Conservation (phyloP, 2,113 vertebrate species). For the Gasterosteus aculeatus region DNA sequence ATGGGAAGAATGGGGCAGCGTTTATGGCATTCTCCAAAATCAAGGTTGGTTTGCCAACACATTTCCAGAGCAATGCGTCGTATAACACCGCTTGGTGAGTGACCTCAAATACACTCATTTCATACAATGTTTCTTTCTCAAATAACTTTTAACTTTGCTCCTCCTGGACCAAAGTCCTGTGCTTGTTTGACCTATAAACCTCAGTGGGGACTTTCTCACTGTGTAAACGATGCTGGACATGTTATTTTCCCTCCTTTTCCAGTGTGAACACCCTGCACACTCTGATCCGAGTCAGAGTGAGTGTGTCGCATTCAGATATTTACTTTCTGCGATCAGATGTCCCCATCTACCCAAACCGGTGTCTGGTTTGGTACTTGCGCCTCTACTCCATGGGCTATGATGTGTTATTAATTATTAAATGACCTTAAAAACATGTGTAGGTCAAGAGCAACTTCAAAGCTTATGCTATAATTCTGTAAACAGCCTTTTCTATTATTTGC, state of each 20-base stretch:
- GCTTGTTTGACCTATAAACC: no score
- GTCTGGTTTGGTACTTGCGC: not conserved
- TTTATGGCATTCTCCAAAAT: not conserved
- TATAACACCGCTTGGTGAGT: not conserved
- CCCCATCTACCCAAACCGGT: not conserved
- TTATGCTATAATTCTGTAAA: not conserved
- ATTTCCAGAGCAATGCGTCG: not conserved
- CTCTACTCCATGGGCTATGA: not conserved
- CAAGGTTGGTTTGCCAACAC: not conserved
- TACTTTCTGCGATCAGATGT: not conserved
- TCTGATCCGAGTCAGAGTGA: not conserved
- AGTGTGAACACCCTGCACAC: not conserved
- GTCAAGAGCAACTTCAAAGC: not conserved
- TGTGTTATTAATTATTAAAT: not conserved
- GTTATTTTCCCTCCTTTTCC: not conserved
- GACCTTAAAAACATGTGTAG: not conserved
- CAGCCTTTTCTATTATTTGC: not conserved
- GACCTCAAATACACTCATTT: not conserved
- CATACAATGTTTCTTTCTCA: not conserved
- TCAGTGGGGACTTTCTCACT: no score
- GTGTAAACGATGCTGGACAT: no score
- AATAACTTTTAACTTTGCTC: not conserved
- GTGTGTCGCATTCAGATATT: not conserved
- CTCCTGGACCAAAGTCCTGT: no score
- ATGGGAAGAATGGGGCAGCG: not conserved